phyloP scores from a whole-genome alignment of 2,888 invertebrate species.

The Sinohyriopsis cumingii region DNA sequence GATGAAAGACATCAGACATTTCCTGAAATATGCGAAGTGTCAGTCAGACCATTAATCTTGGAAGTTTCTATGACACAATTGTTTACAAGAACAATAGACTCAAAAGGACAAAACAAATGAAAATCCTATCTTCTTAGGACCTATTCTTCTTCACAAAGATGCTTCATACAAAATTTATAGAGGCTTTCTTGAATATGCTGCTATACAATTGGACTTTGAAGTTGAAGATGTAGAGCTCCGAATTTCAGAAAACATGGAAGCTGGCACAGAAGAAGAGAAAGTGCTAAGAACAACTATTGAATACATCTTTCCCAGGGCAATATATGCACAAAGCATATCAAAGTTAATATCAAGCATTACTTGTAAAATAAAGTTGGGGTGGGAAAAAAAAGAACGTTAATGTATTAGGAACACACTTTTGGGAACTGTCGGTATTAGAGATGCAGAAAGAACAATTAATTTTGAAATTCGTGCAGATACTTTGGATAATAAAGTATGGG shows the following conservation, averaged over 20 bases:
- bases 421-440: not conserved
- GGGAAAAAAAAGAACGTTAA: not conserved
- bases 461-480: not conserved
- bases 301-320: not conserved
- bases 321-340: not conserved
- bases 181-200: not conserved
- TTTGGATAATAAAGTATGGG: not conserved
- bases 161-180: not conserved
- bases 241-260: not conserved
- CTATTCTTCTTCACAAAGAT: too few relatives aligned
- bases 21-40: too few relatives aligned
- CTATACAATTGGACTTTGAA: not conserved
- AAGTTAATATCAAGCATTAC: not conserved
- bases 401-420: not conserved
- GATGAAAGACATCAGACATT: too few relatives aligned
- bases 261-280: not conserved
- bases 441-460: slow-evolving; percentile 1
- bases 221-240: not conserved
- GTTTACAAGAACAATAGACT: too few relatives aligned
- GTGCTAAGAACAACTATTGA: too few relatives aligned
- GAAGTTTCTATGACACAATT: too few relatives aligned
- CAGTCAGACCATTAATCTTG: too few relatives aligned
- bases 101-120: too few relatives aligned
- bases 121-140: too few relatives aligned
- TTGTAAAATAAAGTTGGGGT: not conserved